Percentiles rank a stretch among this genome's conserved stretches.
Evolutionary conservation across 2,797 vertebrate species (phyloP).

Genomic region (Schizothorax lantsangensis): DNA sequence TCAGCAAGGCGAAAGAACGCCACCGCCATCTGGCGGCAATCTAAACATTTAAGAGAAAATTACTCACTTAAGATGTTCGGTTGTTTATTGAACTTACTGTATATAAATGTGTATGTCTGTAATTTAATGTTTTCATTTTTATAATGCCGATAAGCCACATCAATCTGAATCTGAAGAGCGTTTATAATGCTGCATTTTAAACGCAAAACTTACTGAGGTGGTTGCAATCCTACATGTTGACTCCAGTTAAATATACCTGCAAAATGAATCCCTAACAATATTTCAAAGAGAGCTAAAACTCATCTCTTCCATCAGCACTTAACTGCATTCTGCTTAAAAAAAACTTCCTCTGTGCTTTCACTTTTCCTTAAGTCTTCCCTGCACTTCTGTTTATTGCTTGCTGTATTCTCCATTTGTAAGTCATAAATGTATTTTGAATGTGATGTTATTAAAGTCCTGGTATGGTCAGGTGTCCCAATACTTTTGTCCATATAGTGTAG

Average conservation of each 20-base stretch:
- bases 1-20: neutral
- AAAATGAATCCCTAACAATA: too few relatives aligned
- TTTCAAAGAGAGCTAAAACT: too few relatives aligned
- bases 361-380: too few relatives aligned
- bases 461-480: too few relatives aligned
- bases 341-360: too few relatives aligned
- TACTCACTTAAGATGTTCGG: neutral
- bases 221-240: neutral
- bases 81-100: neutral
- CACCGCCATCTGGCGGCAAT: slow-evolving; percentile 10
- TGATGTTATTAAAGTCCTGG: too few relatives aligned
- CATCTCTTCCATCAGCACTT: too few relatives aligned
- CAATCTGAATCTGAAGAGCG: neutral
- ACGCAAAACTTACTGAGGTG: neutral
- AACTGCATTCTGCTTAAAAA: too few relatives aligned
- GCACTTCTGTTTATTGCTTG: too few relatives aligned
- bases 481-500: too few relatives aligned
- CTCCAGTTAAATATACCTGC: neutral
- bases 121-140: neutral
- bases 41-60: neutral
- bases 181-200: neutral
- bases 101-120: neutral
- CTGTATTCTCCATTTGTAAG: too few relatives aligned
- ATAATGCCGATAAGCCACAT: neutral
- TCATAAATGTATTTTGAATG: too few relatives aligned